A percentile compares a stretch with the other conserved stretches of the same genome.
phyloP scores from a whole-genome alignment of 92 coral and sea anemone species.

The Phymanthus crucifer region DNA sequence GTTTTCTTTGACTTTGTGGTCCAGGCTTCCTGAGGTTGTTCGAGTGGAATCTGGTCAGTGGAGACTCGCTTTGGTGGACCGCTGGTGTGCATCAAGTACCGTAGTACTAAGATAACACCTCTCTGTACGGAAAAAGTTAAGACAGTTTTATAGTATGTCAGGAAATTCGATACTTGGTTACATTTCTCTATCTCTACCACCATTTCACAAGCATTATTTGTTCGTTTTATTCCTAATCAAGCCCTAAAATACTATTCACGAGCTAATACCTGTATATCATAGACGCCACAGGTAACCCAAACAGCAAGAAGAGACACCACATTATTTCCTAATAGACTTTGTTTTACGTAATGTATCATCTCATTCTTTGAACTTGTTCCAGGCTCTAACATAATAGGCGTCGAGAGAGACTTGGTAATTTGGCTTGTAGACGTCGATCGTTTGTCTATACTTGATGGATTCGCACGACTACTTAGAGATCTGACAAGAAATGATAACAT shows the following conservation, averaged over 20 bases:
- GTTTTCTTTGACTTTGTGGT: conserved; percentile 23
- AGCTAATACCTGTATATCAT: conserved; percentile 74
- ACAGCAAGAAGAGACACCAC: conserved; percentile 62
- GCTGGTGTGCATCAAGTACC: conserved; percentile 62
- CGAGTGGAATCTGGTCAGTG: conserved; percentile 7
- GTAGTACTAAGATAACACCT: conserved; percentile 49
- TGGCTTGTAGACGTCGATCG: conserved; percentile 4
- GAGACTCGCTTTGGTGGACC: conserved; percentile 28
- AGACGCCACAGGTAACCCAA: conserved; percentile 85
- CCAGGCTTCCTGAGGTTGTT: conserved; percentile 59
- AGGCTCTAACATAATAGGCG: conserved; percentile 4
- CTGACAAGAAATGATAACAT: neutral
- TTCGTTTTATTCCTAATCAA: neutral
- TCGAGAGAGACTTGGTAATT: conserved; percentile 10
- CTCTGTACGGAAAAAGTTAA: conserved; percentile 23
- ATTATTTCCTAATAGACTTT: conserved; percentile 62
- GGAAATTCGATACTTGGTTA: neutral
- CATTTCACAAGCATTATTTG: neutral
- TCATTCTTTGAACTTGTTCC: conserved; percentile 46
- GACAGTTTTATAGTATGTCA: neutral
- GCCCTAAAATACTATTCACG: neutral
- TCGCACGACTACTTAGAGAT: conserved; percentile 15
- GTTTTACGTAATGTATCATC: conserved; percentile 58
- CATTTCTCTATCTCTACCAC: no score
- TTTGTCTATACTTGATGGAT: neutral